phyloP scores from a whole-genome alignment of 1,140 invertebrate species.

The Rhyzopertha dominica region DNA sequence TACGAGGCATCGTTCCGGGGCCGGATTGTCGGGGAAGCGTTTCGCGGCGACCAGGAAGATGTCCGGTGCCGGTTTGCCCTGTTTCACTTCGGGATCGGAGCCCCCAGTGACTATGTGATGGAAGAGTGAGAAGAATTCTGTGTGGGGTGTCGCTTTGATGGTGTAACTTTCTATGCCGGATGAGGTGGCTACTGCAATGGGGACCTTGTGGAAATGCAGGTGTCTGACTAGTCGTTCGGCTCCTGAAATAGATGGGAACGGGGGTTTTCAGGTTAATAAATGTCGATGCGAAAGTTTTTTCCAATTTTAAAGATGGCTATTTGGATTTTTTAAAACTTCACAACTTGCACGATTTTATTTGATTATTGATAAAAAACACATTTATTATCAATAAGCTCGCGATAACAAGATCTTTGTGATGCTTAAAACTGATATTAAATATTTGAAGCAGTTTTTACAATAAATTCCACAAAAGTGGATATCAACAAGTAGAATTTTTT shows the following conservation, averaged over 20 bases:
- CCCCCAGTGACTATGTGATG: slow-evolving; percentile 62
- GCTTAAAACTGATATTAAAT: too few species aligned
- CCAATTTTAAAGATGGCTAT: too few species aligned
- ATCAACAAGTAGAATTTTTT: too few species aligned
- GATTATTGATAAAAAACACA: too few species aligned
- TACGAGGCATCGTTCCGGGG: slow-evolving; percentile 67
- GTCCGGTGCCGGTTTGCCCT: slow-evolving; percentile 74
- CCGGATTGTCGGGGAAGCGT: slow-evolving; percentile 59
- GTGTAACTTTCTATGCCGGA: slow-evolving; percentile 57
- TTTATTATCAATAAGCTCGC: too few species aligned
- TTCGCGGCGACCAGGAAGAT: slow-evolving; percentile 68
- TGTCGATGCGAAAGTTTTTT: neutral
- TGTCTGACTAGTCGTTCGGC: slow-evolving; percentile 64
- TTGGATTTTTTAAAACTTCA: too few species aligned
- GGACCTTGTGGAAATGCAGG: slow-evolving; percentile 58
- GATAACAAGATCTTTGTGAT: too few species aligned
- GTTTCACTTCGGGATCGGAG: slow-evolving; percentile 66
- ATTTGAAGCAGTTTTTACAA: too few species aligned
- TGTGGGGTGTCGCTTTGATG: slow-evolving; percentile 61
- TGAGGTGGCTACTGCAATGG: slow-evolving; percentile 70
- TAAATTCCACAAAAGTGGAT: too few species aligned
- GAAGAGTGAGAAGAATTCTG: slow-evolving; percentile 57
- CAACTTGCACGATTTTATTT: too few species aligned
- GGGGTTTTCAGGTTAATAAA: too few species aligned
- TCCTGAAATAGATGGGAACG: slow-evolving; percentile 49